Evolutionary conservation across 2,797 vertebrate species (phyloP).

Genomic region (Peromyscus aztecus): DNA sequence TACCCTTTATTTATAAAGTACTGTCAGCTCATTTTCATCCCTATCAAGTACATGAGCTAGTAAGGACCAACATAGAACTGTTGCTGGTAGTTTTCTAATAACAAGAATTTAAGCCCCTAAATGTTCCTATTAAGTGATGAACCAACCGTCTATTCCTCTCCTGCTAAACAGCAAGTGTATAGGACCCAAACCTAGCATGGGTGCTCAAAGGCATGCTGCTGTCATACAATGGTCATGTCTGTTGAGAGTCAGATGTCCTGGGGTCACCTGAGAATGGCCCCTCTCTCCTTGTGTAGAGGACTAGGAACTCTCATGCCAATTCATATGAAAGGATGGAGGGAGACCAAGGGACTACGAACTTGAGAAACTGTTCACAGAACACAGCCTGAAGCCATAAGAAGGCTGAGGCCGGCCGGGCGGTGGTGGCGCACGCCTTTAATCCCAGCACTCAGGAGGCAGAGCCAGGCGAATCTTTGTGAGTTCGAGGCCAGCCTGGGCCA

Average conservation of each 20-base stretch:
- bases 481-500: too few relatives aligned
- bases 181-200: neutral
- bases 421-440: too few relatives aligned
- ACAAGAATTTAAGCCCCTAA: neutral
- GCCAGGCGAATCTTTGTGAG: too few relatives aligned
- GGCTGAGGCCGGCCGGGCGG: neutral
- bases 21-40: neutral
- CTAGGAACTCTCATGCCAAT: neutral
- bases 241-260: rapidly evolving
- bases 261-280: neutral
- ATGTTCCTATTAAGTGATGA: neutral
- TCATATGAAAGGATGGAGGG: neutral
- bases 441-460: too few relatives aligned
- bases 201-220: neutral
- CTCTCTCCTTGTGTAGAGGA: neutral
- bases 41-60: rapidly evolving
- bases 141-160: rapidly evolving
- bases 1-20: neutral
- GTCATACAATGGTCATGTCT: neutral
- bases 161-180: rapidly evolving
- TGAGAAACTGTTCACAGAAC: neutral
- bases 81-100: neutral
- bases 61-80: neutral
- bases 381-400: neutral
- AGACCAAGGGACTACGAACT: neutral